phyloP scores from a whole-genome alignment of 1,140 invertebrate genomes.

The Monomorium pharaonis region DNA sequence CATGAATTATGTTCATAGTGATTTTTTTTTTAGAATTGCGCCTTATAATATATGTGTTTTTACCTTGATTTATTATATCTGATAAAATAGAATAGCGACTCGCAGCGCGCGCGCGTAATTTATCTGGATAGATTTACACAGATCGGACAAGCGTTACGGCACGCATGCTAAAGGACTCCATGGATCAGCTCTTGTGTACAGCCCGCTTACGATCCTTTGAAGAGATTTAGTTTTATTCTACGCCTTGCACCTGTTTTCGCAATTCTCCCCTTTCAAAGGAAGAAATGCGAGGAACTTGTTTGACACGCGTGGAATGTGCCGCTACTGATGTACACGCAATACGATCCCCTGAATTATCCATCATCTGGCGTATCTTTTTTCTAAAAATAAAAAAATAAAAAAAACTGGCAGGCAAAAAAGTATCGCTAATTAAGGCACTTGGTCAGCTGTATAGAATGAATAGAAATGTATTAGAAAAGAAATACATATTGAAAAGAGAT shows the following conservation, averaged over 20 bases:
- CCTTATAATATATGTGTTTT: slow-evolving; percentile 17
- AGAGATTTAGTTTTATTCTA: slow-evolving; percentile 23
- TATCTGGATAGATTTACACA: slow-evolving; percentile 41
- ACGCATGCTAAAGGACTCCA: slow-evolving; percentile 10
- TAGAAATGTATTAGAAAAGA: neutral
- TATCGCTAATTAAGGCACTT: neutral
- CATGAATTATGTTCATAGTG: no score
- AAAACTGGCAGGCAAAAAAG: neutral
- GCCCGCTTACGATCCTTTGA: slow-evolving; percentile 7
- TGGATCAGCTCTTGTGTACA: neutral
- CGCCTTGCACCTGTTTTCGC: neutral
- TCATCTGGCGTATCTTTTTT: neutral
- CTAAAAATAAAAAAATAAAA: no score
- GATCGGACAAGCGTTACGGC: slow-evolving; percentile 31
- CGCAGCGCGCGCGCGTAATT: no score
- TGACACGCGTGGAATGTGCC: slow-evolving; percentile 24
- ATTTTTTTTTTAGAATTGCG: neutral
- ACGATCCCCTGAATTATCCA: slow-evolving; percentile 18
- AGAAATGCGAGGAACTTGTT: slow-evolving; percentile 41
- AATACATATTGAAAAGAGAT: no score
- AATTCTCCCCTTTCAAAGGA: slow-evolving; percentile 37
- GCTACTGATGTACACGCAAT: slow-evolving; percentile 18
- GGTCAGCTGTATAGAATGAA: neutral
- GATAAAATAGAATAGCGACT: slow-evolving; percentile 52
- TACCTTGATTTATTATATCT: slow-evolving; percentile 71